phyloP scores from a whole-genome alignment of 1,140 invertebrate genomes.

The Bombus ignitus region DNA sequence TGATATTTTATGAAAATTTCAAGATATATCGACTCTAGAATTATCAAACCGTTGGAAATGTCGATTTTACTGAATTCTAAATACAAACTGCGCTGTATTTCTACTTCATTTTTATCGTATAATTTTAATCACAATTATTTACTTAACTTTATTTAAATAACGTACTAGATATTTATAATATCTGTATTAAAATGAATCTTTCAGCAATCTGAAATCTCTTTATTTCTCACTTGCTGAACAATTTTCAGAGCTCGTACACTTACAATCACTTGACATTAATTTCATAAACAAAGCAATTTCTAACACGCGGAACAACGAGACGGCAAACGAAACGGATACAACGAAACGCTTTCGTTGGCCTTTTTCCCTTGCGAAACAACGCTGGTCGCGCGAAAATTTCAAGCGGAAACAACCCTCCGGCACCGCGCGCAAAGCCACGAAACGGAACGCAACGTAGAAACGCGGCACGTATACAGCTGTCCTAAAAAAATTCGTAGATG shows the following conservation, averaged over 20 bases:
- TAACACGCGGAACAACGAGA: not conserved
- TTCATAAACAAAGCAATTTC: not conserved
- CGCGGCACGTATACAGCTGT: not conserved
- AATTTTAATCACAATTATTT: not conserved
- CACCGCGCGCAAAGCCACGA: not conserved
- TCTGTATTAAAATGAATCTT: no score
- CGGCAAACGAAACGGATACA: not conserved
- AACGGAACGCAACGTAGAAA: constrained; percentile 9
- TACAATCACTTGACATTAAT: not conserved
- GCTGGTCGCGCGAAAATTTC: not conserved
- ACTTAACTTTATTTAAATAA: not conserved
- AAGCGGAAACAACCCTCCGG: not conserved
- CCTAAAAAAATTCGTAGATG: constrained; percentile 12
- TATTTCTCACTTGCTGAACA: not conserved
- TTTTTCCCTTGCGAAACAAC: not conserved
- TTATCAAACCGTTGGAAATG: no score
- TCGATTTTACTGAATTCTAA: no score
- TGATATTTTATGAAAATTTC: no score
- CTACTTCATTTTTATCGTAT: no score
- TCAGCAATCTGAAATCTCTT: not conserved
- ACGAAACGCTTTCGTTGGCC: constrained; percentile 1
- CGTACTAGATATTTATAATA: not conserved
- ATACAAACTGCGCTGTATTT: no score
- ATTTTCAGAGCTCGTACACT: not conserved
- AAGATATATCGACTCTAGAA: no score